Evolutionary conservation across 2,797 vertebrate species (phyloP).

Genomic region (Muscicapa striata): DNA sequence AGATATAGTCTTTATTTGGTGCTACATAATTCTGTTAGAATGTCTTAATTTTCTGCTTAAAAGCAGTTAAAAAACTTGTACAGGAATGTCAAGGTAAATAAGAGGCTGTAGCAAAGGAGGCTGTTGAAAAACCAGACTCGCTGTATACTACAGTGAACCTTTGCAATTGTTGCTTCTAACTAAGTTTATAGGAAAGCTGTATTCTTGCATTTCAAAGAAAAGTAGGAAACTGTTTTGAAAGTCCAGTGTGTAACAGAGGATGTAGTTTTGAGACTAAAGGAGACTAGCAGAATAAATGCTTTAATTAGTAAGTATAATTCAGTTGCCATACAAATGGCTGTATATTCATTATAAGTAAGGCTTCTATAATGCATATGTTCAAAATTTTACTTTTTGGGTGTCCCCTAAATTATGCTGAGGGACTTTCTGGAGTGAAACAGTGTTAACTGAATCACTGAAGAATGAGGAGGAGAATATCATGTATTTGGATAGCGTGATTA

Average conservation of each 20-base stretch:
- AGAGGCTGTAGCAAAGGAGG: background rate
- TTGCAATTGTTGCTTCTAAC: background rate
- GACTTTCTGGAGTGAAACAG: background rate
- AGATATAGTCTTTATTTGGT: background rate
- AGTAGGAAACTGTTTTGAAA: background rate
- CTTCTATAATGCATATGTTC: background rate
- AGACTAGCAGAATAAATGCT: background rate
- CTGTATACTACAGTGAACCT: background rate
- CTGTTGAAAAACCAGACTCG: fast-evolving
- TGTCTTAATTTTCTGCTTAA: background rate
- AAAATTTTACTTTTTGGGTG: background rate
- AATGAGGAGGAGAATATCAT: background rate
- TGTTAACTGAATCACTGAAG: background rate
- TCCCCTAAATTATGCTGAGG: background rate
- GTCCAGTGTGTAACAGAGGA: background rate
- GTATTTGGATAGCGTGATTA: background rate
- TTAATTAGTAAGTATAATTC: background rate
- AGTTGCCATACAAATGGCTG: background rate
- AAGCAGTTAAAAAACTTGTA: background rate
- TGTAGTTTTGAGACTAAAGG: background rate
- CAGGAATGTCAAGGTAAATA: background rate
- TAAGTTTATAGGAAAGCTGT: background rate
- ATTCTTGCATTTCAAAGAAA: background rate
- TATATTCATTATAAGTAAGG: background rate
- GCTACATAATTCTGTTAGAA: background rate